A percentile compares a stretch with the other conserved stretches of the same genome.
Conservation (phyloP, 2,113 vertebrate species). For the Tachysurus vachellii region DNA sequence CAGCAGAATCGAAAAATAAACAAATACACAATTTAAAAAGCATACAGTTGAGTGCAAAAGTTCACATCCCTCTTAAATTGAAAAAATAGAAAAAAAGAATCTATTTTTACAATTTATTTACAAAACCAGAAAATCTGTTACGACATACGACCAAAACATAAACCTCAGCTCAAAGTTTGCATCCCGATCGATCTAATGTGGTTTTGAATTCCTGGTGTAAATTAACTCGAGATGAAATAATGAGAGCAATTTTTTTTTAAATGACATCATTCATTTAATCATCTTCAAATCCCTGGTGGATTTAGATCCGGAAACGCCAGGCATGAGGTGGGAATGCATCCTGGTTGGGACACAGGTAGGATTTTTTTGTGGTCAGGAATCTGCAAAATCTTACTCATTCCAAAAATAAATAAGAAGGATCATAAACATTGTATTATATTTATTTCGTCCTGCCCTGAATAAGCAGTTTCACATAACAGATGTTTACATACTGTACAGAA, state of each 20-base stretch:
- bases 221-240: not conserved
- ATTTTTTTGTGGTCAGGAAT: too few relatives aligned
- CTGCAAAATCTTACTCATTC: too few relatives aligned
- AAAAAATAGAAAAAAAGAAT: not conserved
- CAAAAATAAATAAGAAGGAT: too few relatives aligned
- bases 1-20: not conserved
- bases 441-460: too few relatives aligned
- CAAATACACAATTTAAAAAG: not conserved
- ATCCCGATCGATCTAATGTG: not conserved
- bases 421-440: too few relatives aligned
- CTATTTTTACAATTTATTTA: not conserved
- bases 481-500: too few relatives aligned
- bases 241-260: not conserved
- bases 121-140: not conserved
- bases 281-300: not conserved
- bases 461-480: too few relatives aligned
- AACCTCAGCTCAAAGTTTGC: not conserved
- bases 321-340: too few relatives aligned
- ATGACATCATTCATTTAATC: not conserved
- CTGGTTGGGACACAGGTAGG: not conserved
- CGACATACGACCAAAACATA: not conserved
- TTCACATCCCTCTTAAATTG: not conserved
- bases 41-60: not conserved
- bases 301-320: not conserved
- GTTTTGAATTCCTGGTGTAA: not conserved